These are phyloP conservation scores for Drosophila antonietae DNA, from an alignment of 2,888 invertebrate genomes.

Conservation along the genomic window DNA sequence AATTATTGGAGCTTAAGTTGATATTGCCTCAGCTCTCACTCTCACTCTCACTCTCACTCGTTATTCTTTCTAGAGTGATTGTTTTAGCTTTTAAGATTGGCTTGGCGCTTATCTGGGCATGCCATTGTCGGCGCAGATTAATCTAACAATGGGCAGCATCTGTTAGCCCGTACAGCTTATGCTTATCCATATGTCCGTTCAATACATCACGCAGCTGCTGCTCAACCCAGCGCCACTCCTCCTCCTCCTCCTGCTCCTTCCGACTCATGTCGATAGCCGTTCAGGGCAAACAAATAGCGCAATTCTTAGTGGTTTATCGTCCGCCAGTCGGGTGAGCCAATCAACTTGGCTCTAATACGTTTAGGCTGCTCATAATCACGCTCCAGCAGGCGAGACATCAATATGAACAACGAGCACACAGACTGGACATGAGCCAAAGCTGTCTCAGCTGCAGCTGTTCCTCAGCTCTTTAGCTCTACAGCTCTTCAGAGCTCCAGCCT, in stretches of 20 bases:
- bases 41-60: too few relatives aligned
- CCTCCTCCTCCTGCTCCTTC: too few relatives aligned
- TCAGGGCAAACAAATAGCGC: slow-evolving; percentile 62
- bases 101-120: slow-evolving; percentile 20
- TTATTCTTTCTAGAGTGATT: slow-evolving; percentile 17
- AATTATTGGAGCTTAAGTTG: slow-evolving; percentile 9
- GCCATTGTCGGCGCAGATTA: slow-evolving; percentile 54
- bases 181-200: slow-evolving; percentile 56
- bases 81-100: slow-evolving; percentile 21
- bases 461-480: not conserved
- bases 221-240: not conserved
- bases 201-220: slow-evolving; percentile 47
- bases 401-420: slow-evolving; percentile 41
- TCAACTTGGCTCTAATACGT: slow-evolving; percentile 65
- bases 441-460: slow-evolving; percentile 16
- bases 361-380: slow-evolving; percentile 77
- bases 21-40: not conserved
- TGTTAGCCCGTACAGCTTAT: slow-evolving; percentile 52
- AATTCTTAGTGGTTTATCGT: slow-evolving; percentile 48
- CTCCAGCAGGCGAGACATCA: slow-evolving; percentile 61
- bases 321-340: slow-evolving; percentile 40
- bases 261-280: not conserved
- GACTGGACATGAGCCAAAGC: slow-evolving; percentile 19
- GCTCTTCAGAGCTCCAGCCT: slow-evolving; percentile 9
- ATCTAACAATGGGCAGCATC: slow-evolving; percentile 48